phyloP scores from a whole-genome alignment of 1,140 invertebrate genomes.

The Thaumetopoea pityocampa region DNA sequence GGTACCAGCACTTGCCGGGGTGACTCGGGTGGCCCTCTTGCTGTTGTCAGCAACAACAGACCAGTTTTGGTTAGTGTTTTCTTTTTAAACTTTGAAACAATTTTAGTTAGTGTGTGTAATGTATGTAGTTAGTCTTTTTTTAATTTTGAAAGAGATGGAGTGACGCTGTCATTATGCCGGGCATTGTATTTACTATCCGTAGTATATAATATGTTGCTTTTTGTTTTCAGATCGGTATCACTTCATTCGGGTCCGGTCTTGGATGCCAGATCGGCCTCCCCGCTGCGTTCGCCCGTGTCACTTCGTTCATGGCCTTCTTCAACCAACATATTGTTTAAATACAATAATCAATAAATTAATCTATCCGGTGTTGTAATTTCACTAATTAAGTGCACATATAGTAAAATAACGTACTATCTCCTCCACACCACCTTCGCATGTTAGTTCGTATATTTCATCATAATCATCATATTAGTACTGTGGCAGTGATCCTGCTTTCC shows the following conservation, averaged over 20 bases:
- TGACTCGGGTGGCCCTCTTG: constrained; percentile 46
- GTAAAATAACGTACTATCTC: too few species aligned
- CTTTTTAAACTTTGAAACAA: background rate
- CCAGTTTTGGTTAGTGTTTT: constrained; percentile 27
- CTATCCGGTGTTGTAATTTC: too few species aligned
- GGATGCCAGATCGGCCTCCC: constrained; percentile 18
- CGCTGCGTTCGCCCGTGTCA: constrained; percentile 18
- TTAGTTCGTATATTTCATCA: too few species aligned
- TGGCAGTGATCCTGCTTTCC: too few species aligned
- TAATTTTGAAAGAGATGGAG: background rate
- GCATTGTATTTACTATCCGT: too few species aligned
- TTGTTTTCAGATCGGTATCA: constrained; percentile 67
- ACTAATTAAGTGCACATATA: too few species aligned
- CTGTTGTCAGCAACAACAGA: constrained; percentile 18
- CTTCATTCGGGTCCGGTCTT: constrained; percentile 68
- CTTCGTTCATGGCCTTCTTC: constrained; percentile 24
- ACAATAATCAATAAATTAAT: too few species aligned
- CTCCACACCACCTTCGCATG: too few species aligned
- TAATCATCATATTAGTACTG: too few species aligned
- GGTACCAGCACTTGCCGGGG: constrained; percentile 32
- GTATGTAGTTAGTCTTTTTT: background rate
- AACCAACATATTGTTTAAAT: constrained; percentile 16
- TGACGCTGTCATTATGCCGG: too few species aligned
- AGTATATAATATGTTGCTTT: background rate
- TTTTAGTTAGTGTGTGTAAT: too few species aligned